phyloP scores from a whole-genome alignment of 2,888 invertebrate species.

The Dynastes tityus region DNA sequence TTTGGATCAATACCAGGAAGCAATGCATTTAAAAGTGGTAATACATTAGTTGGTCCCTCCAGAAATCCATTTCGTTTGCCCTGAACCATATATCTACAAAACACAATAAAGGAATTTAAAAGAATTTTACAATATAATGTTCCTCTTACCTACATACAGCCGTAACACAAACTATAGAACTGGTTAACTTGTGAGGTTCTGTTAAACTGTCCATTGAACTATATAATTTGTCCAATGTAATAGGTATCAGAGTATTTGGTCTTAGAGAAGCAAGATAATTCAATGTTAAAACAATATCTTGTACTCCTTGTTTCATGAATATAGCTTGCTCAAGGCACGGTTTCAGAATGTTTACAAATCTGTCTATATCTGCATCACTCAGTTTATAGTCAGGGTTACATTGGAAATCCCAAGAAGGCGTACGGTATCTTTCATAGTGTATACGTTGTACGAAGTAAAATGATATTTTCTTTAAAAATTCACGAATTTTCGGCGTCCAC shows the following conservation, averaged over 20 bases:
- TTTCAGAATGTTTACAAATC: constrained; percentile 84
- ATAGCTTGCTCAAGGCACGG: constrained; percentile 85
- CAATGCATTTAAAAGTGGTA: constrained; percentile 85
- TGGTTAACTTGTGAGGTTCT: constrained; percentile 88
- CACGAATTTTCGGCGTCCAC: constrained; percentile 82
- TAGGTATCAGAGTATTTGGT: constrained; percentile 88
- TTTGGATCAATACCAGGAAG: constrained; percentile 94
- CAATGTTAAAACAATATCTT: constrained; percentile 79
- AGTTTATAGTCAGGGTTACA: constrained; percentile 81
- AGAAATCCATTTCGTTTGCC: constrained; percentile 75
- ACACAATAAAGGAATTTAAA: neutral
- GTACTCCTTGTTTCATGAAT: constrained; percentile 80
- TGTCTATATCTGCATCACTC: constrained; percentile 85
- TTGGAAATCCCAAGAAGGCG: constrained; percentile 79
- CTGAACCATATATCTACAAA: constrained; percentile 67
- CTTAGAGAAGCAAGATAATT: constrained; percentile 85
- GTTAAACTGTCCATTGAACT: constrained; percentile 88
- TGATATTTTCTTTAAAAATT: constrained; percentile 80
- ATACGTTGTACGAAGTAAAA: constrained; percentile 76
- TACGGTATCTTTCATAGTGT: constrained; percentile 79
- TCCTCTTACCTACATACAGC: constrained; percentile 76
- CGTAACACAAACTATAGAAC: constrained; percentile 81
- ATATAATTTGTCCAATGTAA: constrained; percentile 85
- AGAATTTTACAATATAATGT: neutral
- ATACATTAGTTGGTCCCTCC: constrained; percentile 86